Conservation (phyloP, 2,113 vertebrate genomes). For the Onychorhynchus coronatus region DNA sequence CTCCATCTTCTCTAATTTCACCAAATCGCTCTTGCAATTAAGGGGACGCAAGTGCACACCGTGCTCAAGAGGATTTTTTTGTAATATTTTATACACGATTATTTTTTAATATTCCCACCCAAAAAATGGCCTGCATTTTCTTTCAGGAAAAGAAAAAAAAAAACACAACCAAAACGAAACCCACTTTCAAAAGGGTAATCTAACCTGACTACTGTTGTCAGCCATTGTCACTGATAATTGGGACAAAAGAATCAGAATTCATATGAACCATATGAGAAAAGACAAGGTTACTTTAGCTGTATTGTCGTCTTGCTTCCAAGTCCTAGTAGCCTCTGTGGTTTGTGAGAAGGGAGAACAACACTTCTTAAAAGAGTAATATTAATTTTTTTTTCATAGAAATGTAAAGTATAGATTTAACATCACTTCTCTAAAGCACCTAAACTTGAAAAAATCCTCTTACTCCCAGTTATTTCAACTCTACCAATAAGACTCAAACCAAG, state of each 20-base stretch:
- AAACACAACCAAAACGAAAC: not conserved
- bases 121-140: accelerated
- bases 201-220: not conserved
- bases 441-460: not conserved
- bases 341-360: not conserved
- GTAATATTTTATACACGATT: no score
- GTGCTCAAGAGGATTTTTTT: not conserved
- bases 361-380: not conserved
- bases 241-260: not conserved
- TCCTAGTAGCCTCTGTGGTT: not conserved
- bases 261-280: not conserved
- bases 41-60: not conserved
- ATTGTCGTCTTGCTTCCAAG: not conserved
- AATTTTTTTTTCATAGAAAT: not conserved
- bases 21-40: not conserved
- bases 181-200: not conserved
- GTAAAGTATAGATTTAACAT: accelerated
- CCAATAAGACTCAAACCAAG: not conserved
- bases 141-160: not conserved
- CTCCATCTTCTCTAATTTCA: not conserved
- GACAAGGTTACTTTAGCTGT: not conserved
- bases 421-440: not conserved
- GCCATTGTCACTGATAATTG: not conserved
- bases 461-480: not conserved
- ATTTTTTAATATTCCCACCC: not conserved